Base-by-base conservation (phyloP, 2,113 vertebrate species). In the Lota lota region DNA sequence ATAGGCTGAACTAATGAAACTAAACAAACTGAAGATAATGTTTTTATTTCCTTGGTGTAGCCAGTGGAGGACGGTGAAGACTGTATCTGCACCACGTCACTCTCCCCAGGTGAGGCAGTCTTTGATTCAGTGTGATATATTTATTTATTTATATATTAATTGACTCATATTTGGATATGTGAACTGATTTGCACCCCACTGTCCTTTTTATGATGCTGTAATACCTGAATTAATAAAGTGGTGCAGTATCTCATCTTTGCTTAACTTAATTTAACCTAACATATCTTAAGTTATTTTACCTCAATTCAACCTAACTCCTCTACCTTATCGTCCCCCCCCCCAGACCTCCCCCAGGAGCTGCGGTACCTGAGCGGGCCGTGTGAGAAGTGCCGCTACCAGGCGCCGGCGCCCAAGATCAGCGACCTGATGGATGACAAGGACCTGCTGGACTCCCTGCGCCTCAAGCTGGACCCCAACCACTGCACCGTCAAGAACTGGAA, bases 401-500 rank as follows among this genome's bases (percentile, higher is more conserved):
- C 89, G 0, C 94, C 88, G 6, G 90, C 93, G 5, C 97, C 97
- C 0, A 97, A 93, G 88, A 99, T 99, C 79, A 95, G 95, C 33
- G 97, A 99, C 88, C 90, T 99, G 80, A 95, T 99, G 90, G 93
- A 99, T 2, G 97, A 99, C 74, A 95, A 96, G 82, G 97, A 99
- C 84, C 92, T 99, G 51, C 88, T 99, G 75, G 96, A 98, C 74
- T 91, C 86, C 63, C 92, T 99, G 85, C 92, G 94, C 58, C 91
- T 98, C 78, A 99, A 99, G 84, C 89, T 99, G 85, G 97, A 99
- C 83, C 95, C 97, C 0, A 95, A 92, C 74, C 95, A 99, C 86
- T 97, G 95, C 73, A 97, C 96, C 18, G 92, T 99, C 79, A 99
- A 99, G 88, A 99, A 99, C 92, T 99, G 97, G 97, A 97, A 97